These are phyloP conservation scores for Mycalesis mineus DNA, from an alignment of 2,888 invertebrate species.

Conservation along the genomic window DNA sequence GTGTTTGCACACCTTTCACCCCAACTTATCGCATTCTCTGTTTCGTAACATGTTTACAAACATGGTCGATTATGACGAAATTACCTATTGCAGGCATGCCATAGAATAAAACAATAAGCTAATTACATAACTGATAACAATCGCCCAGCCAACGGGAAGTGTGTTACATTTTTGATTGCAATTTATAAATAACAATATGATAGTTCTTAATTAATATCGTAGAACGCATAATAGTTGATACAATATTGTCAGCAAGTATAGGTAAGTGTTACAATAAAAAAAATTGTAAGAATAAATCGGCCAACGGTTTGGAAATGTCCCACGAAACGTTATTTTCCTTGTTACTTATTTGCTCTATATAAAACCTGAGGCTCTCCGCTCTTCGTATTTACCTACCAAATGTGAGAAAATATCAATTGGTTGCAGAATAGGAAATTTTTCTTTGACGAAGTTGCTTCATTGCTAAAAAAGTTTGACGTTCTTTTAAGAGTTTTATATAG, in stretches of 20 bases:
- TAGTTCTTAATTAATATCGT: constrained; percentile 13
- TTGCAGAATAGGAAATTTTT: too few species aligned
- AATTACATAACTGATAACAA: background rate
- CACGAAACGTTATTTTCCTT: background rate
- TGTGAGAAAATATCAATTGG: too few species aligned
- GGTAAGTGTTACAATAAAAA: background rate
- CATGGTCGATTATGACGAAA: background rate
- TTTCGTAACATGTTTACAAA: constrained; percentile 3
- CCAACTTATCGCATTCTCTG: background rate
- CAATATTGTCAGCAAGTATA: constrained; percentile 23
- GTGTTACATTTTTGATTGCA: background rate
- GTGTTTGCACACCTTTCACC: background rate
- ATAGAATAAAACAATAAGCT: background rate
- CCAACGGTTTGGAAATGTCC: background rate
- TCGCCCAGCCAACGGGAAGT: background rate
- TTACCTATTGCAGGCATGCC: background rate
- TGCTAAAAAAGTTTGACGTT: too few species aligned
- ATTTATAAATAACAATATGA: constrained; percentile 7
- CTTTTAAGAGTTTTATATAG: too few species aligned
- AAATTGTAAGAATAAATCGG: background rate
- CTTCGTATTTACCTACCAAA: too few species aligned
- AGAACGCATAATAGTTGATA: too few species aligned
- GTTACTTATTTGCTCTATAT: too few species aligned
- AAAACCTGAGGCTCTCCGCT: too few species aligned
- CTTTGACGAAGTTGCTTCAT: too few species aligned